These are phyloP conservation scores for Coenobita brevimanus DNA, from an alignment of 1,140 invertebrate species.

Conservation along the genomic window DNA sequence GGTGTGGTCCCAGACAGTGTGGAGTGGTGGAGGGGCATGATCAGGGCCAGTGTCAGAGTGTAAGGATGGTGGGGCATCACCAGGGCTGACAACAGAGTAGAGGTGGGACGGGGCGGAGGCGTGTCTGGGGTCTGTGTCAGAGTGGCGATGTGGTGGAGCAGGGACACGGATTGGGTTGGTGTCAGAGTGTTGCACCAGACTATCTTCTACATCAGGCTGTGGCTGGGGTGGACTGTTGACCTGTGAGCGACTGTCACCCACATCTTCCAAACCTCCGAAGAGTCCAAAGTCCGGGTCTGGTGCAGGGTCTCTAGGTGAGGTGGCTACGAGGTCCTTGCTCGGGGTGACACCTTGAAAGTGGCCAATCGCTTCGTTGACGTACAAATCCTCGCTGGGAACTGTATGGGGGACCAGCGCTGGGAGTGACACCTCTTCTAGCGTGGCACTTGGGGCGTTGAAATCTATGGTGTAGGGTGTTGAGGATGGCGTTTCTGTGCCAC, in stretches of 20 bases:
- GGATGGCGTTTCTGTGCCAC: neutral
- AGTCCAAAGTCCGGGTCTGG: constrained; percentile 44
- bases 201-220: constrained; percentile 24
- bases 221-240: neutral
- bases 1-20: neutral
- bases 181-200: constrained; percentile 31
- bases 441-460: constrained; percentile 56
- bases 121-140: neutral
- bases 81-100: too few relatives aligned
- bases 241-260: neutral
- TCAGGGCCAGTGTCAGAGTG: constrained; percentile 30
- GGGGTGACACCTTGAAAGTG: constrained; percentile 63
- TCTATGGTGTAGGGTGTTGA: constrained; percentile 50
- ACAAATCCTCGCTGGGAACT: neutral
- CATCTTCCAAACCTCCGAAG: constrained; percentile 27
- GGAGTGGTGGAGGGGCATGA: neutral
- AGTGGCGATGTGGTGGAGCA: neutral
- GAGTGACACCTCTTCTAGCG: constrained; percentile 24
- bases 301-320: neutral
- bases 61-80: too few relatives aligned
- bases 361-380: constrained; percentile 54
- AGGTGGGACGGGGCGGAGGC: too few relatives aligned
- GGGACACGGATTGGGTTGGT: constrained; percentile 14
- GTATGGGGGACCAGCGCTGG: neutral
- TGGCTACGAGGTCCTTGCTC: neutral